Conservation (phyloP, 2,797 vertebrate species). For the Synanceia verrucosa region DNA sequence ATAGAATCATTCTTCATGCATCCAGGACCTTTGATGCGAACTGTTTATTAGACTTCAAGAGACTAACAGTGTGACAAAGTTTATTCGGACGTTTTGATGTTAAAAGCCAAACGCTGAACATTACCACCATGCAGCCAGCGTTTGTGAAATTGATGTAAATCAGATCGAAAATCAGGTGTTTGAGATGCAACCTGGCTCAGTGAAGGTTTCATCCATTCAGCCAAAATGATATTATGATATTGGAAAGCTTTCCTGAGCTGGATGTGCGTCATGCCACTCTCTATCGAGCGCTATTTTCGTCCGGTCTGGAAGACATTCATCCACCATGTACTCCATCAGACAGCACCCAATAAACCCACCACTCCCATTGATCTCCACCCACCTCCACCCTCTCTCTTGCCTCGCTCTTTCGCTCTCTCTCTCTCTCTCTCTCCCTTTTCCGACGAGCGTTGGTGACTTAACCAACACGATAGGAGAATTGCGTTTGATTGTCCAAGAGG, state of each 20-base stretch:
- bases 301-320: conserved; percentile 78
- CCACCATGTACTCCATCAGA: conserved; percentile 74
- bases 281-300: conserved; percentile 79
- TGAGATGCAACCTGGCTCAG: conserved; percentile 60
- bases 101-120: not conserved
- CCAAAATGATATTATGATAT: conserved; percentile 66
- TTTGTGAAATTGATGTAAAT: conserved; percentile 16
- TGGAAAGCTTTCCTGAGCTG: conserved; percentile 66
- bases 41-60: not conserved
- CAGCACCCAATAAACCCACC: conserved; percentile 81
- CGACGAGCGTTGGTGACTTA: conserved; percentile 52
- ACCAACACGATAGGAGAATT: conserved; percentile 63
- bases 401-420: conserved; percentile 22
- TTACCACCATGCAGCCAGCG: not conserved
- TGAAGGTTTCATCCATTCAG: conserved; percentile 53
- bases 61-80: not conserved
- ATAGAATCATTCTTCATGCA: not conserved
- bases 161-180: conserved; percentile 61
- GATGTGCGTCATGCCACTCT: conserved; percentile 76
- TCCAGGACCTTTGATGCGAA: not conserved
- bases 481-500: conserved; percentile 44
- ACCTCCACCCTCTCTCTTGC: conserved; percentile 50
- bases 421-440: conserved; percentile 15
- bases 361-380: conserved; percentile 70
- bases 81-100: not conserved